Base-by-base conservation (phyloP, 2,888 invertebrate genomes). In the Heliconius hortense region DNA sequence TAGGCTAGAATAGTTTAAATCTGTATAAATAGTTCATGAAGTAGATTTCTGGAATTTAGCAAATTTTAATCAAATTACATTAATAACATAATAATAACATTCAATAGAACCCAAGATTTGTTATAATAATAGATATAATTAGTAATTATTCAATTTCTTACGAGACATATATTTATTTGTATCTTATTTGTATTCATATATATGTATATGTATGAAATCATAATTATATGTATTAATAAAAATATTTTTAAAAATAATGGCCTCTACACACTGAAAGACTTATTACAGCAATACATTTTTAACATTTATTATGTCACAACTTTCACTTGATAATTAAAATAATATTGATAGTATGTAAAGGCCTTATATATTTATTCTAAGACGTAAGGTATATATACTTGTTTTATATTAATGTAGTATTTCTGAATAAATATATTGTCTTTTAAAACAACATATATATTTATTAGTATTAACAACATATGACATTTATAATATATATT, bases 331-430 rank as follows among this genome's bases (percentile, higher is more conserved):
- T 56, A n/a, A 56, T 56, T n/a, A 56, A 21, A 56, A 56, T 56
- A 56, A 26, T 66, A 39, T 24, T 66, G 66, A 66, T 26, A 66
- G 35, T 39, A 64, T 64, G 64, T 66, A 66, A 43, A 66, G 39
- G 66, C 66, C 39, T 66, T 66, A 66, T 56, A 66, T 43, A 43
- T 66, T 66, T 15, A 64, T 10, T 60, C 26, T 60, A 60, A 28
- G 7, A 13, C 7, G 2, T 56, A 11, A n/a, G 1, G 4, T 56
- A 56, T 59, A 24, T 24, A 56, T 24, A 8, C 24, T n/a, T 24
- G 7, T 59, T 59, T 59, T 59, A 24, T 59, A 24, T 59, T 24
- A 24, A 0, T 59, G 10, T 59, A 59, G 10, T 59, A n/a, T n/a
- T 8, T 56, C 2, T 48, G 21, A 15, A 21, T 48, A 48, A 48